Conservation (phyloP, 2,888 invertebrate genomes). For the Drosophila birchii region DNA sequence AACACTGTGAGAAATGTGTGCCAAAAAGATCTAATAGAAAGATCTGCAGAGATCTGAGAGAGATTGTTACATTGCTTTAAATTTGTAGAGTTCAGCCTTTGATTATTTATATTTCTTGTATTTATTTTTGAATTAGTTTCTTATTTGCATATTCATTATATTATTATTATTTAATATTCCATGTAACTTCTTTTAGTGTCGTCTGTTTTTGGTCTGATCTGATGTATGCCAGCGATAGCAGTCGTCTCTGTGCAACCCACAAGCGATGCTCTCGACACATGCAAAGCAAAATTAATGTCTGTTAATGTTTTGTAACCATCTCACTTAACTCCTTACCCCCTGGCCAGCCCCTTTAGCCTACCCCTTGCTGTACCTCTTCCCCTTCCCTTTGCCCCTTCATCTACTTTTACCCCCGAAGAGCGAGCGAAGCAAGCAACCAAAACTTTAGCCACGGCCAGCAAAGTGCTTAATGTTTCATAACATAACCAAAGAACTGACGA, state of each 20-base stretch:
- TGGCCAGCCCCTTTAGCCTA: neutral
- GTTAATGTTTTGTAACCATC: constrained; percentile 76
- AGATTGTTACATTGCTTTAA: neutral
- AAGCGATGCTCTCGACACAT: constrained; percentile 55
- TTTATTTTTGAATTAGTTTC: too few species aligned
- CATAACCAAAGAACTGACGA: neutral
- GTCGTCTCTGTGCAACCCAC: neutral
- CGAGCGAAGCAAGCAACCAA: constrained; percentile 22
- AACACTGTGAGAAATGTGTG: neutral
- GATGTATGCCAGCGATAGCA: constrained; percentile 26
- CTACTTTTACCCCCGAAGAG: neutral
- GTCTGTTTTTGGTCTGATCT: constrained; percentile 29
- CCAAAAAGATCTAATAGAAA: neutral
- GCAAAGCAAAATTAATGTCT: constrained; percentile 72
- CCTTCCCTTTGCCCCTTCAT: neutral
- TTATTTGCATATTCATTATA: neutral
- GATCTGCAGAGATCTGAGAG: neutral
- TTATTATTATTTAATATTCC: neutral
- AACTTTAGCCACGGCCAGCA: constrained; percentile 51
- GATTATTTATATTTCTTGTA: neutral
- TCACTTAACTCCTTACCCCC: neutral
- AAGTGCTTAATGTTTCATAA: constrained; percentile 79
- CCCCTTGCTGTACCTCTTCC: neutral
- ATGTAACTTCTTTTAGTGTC: neutral
- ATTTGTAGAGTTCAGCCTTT: neutral